Evolutionary conservation across 2,113 vertebrate species (phyloP).

Genomic region (Stigmatopora argus): DNA sequence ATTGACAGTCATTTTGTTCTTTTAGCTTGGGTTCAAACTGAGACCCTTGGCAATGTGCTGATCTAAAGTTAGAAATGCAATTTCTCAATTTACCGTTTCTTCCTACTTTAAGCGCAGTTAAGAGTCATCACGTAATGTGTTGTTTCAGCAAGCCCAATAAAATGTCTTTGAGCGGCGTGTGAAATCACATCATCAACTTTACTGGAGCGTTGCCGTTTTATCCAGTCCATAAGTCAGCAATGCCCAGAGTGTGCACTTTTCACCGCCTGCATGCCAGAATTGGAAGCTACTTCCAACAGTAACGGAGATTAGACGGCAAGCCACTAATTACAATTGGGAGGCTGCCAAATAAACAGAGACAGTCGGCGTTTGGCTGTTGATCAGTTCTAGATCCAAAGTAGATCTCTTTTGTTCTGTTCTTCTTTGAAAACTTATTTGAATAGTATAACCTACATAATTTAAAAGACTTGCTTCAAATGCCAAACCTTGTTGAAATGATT

Average conservation of each 20-base stretch:
- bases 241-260: slow-evolving; percentile 1
- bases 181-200: slow-evolving; percentile 10
- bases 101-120: slow-evolving; percentile 6
- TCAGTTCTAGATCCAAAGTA: slow-evolving; percentile 4
- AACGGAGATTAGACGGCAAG: slow-evolving; percentile 10
- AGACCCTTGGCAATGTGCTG: not conserved
- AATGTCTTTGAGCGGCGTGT: slow-evolving; percentile 4
- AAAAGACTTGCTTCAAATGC: too few relatives aligned
- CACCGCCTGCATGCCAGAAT: slow-evolving; percentile 1
- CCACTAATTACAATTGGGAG: slow-evolving; percentile 3
- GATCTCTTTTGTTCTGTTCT: slow-evolving; percentile 7
- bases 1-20: not conserved
- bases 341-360: slow-evolving; percentile 11
- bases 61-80: not conserved
- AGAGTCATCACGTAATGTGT: not conserved
- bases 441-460: too few relatives aligned
- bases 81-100: not conserved
- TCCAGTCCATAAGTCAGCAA: slow-evolving; percentile 4
- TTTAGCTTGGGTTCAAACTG: not conserved
- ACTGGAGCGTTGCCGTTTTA: slow-evolving; percentile 5
- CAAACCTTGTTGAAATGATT: too few relatives aligned
- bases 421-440: not conserved
- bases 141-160: slow-evolving; percentile 3
- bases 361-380: slow-evolving; percentile 1
- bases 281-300: slow-evolving; percentile 3